Conservation (phyloP, 2,113 vertebrate species). For the Istiophorus platypterus region DNA sequence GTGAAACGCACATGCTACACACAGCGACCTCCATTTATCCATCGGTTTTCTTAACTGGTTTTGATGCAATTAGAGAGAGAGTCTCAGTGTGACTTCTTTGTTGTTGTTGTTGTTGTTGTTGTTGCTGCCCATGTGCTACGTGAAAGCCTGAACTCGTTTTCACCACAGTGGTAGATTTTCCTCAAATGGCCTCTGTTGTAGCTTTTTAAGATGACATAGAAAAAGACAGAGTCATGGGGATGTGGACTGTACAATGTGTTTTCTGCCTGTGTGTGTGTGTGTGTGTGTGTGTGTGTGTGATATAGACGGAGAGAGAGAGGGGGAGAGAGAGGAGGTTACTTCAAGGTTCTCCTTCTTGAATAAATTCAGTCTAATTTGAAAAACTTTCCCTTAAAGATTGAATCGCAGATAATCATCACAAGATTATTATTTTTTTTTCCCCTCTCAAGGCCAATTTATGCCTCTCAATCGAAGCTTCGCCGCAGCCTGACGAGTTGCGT, state of each 20-base stretch:
- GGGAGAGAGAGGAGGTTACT: slow-evolving; percentile 50
- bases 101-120: too few relatives aligned
- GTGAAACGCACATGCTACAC: not conserved
- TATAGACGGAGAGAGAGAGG: too few relatives aligned
- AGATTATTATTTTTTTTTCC: not conserved
- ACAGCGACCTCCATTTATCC: not conserved
- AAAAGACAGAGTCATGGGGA: slow-evolving; percentile 9
- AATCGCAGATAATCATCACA: slow-evolving; percentile 32
- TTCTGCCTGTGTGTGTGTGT: not conserved
- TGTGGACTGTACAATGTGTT: not conserved
- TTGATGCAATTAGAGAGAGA: not conserved
- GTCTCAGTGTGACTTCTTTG: too few relatives aligned
- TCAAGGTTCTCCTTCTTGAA: slow-evolving; percentile 50
- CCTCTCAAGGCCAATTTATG: too few relatives aligned
- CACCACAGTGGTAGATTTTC: too few relatives aligned
- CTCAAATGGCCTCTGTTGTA: slow-evolving; percentile 18
- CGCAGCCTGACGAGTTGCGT: too few relatives aligned
- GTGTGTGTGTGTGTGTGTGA: too few relatives aligned
- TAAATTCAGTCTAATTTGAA: slow-evolving; percentile 34
- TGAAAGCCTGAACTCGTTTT: not conserved
- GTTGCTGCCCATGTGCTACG: too few relatives aligned
- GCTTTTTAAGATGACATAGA: slow-evolving; percentile 4
- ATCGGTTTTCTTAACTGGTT: not conserved
- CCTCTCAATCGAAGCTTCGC: too few relatives aligned
- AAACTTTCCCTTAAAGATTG: slow-evolving; percentile 48